Base-by-base conservation (phyloP, 2,797 vertebrate genomes). In the Tangara arthus region DNA sequence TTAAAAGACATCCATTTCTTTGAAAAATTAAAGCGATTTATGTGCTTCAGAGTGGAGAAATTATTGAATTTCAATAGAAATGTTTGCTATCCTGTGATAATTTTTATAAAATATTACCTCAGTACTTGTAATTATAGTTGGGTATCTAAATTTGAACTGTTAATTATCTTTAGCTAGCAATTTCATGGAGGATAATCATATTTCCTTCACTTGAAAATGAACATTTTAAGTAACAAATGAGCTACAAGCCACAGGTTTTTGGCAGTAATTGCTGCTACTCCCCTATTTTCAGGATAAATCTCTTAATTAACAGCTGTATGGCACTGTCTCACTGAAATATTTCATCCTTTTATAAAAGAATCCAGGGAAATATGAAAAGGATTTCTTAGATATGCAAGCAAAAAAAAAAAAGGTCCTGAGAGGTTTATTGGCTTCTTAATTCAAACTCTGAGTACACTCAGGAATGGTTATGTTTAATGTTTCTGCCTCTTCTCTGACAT, bases 111-210 rank as follows among this genome's bases (percentile, higher is more conserved):
- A 92, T 93, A 73, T 93, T 94, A 84, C 60, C 89, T 59, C 69
- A 85, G 65, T 79, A 59, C 69, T 49, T 90, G 53, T 66, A 93
- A 96, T 95, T 94, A 94, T 85, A 72, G 56, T 89, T 89, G 34
- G 37, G 28, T 89, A 83, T 94, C 89, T 93, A 90, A 78, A 88
- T 94, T 72, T 84, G 75, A 96, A 89, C 87, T 87, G 71, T 94
- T 96, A 96, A 95, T 97, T 97, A 91, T 96, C 94, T 95, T 95
- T 63, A 93, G 82, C 86, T 87, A 89, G 71, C 88, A 95, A 96
- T 97, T 97, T 97, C 72, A 84, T 85, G 82, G 95, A 87, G 73
- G 70, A 92, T 93, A 84, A 95, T 94, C 75, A 82, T 95, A 96
- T 96, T 97, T 97, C 75, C 85, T 93, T 94, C 86, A 89, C 60